phyloP scores from a whole-genome alignment of 2,113 vertebrate species.

The Heterotilapia buettikoferi region DNA sequence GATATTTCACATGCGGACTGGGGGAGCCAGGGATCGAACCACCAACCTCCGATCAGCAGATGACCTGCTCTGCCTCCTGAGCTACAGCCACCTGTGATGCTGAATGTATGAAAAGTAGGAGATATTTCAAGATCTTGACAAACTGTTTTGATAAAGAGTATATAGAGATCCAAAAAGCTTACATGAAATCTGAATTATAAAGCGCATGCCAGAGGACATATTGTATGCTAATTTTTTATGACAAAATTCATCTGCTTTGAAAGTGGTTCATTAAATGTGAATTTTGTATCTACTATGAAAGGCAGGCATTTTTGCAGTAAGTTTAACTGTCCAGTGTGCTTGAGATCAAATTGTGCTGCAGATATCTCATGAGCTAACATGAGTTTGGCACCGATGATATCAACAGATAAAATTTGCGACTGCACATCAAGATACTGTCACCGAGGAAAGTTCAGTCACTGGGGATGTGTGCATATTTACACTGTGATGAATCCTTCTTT shows the following conservation, averaged over 20 bases:
- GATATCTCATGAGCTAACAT: background rate
- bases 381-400: background rate
- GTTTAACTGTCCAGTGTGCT: background rate
- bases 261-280: background rate
- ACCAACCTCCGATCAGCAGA: background rate
- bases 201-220: background rate
- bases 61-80: background rate
- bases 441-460: background rate
- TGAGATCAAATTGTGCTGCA: accelerated
- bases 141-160: background rate
- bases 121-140: background rate
- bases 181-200: background rate
- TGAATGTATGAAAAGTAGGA: background rate
- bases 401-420: background rate
- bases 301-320: background rate
- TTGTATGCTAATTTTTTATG: background rate
- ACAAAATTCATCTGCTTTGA: background rate
- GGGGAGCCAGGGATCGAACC: background rate
- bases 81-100: background rate
- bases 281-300: background rate
- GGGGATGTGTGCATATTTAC: background rate
- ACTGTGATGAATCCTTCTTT: background rate
- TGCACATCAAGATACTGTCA: background rate
- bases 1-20: accelerated
- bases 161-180: background rate